Evolutionary conservation across 2,797 vertebrate genomes (phyloP).

Genomic region (Schizopygopsis malacanthus): DNA sequence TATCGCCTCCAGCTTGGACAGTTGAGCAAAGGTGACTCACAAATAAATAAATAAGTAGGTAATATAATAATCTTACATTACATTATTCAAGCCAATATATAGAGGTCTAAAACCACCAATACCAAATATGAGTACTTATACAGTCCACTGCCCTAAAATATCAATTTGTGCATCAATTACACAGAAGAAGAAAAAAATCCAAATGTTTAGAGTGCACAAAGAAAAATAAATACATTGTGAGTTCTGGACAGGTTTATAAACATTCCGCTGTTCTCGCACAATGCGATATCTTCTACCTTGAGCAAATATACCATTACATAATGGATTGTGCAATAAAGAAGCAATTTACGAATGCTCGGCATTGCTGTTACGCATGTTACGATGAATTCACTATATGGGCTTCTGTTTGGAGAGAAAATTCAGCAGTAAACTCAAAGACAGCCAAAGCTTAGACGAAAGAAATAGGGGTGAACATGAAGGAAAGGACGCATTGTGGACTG

Average conservation of each 20-base stretch:
- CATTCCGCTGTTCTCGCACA: constrained; percentile 1
- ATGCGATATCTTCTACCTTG: constrained; percentile 9
- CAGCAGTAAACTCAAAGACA: constrained; percentile 20
- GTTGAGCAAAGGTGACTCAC: constrained; percentile 21
- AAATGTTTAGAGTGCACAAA: background rate
- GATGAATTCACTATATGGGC: constrained; percentile 40
- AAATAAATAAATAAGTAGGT: background rate
- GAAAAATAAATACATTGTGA: background rate
- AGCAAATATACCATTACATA: constrained; percentile 42
- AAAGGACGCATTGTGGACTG: background rate
- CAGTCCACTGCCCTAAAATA: background rate
- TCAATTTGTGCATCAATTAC: constrained; percentile 1
- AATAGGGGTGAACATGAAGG: background rate
- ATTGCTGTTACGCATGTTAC: constrained; percentile 46
- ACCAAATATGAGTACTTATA: background rate
- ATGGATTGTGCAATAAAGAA: constrained; percentile 55
- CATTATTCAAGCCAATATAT: constrained; percentile 16
- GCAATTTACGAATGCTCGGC: constrained; percentile 48
- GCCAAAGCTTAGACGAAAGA: constrained; percentile 9
- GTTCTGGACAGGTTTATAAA: constrained; percentile 28
- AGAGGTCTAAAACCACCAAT: background rate
- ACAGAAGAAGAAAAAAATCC: background rate
- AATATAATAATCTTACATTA: background rate
- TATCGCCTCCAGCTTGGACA: constrained; percentile 30
- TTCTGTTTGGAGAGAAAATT: constrained; percentile 36